These are phyloP conservation scores for Sebastiscus tertius DNA, from an alignment of 2,797 vertebrate genomes.

Conservation along the genomic window DNA sequence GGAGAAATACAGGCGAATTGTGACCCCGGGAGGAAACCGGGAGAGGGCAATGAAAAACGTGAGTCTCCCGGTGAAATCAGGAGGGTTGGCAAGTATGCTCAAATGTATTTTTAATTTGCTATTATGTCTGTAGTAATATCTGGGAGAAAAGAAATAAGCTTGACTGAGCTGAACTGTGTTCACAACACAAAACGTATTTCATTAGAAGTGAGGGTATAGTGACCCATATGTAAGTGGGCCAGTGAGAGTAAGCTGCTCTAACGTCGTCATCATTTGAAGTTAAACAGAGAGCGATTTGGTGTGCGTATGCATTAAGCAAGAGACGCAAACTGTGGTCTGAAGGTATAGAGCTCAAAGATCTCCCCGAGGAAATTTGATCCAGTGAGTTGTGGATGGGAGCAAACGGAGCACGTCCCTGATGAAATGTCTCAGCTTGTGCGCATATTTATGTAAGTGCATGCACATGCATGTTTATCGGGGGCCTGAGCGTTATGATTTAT, in stretches of 20 bases:
- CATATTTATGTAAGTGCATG: conserved; percentile 35
- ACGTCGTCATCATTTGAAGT: conserved; percentile 28
- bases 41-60: no score
- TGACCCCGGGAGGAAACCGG: no score
- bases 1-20: no score
- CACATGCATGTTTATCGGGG: conserved; percentile 54
- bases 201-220: neutral
- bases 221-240: conserved; percentile 37
- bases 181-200: conserved; percentile 6
- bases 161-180: neutral
- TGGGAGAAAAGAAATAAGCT: neutral
- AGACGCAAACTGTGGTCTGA: conserved; percentile 12
- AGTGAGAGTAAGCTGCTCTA: conserved; percentile 14
- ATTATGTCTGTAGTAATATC: neutral
- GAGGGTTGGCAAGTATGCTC: neutral
- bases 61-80: no score
- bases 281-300: conserved; percentile 18
- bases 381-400: conserved; percentile 17
- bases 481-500: conserved; percentile 62
- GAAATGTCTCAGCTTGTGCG: conserved; percentile 21
- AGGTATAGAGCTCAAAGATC: conserved; percentile 35
- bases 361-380: conserved; percentile 56
- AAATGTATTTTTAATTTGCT: neutral
- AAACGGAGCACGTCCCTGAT: conserved; percentile 32
- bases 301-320: conserved; percentile 17